phyloP scores from a whole-genome alignment of 2,113 vertebrate species.

The Abramis brama region DNA sequence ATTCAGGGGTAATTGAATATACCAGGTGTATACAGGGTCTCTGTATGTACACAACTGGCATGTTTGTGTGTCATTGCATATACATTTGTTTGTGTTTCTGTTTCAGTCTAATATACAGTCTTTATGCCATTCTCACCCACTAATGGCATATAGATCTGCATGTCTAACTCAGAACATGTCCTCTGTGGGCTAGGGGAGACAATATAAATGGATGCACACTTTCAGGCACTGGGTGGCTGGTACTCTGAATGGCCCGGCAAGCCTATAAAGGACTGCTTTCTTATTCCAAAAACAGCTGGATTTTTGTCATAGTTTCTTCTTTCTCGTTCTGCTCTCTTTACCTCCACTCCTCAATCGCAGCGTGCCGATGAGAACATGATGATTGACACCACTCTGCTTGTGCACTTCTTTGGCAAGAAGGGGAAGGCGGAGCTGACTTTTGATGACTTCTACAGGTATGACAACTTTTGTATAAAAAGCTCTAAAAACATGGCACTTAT shows the following conservation, averaged over 20 bases:
- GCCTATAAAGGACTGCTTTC: conserved; percentile 18
- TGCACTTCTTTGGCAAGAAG: conserved; percentile 98
- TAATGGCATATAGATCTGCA: conserved; percentile 43
- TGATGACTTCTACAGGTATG: conserved; percentile 96
- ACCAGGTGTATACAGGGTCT: not conserved
- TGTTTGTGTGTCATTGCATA: conserved; percentile 32
- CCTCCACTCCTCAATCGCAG: conserved; percentile 69
- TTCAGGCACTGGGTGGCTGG: conserved; percentile 54
- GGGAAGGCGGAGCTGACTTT: conserved; percentile 97
- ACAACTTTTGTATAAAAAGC: conserved; percentile 42
- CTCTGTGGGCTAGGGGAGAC: not conserved
- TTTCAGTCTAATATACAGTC: not conserved
- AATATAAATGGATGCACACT: not conserved
- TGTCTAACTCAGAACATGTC: conserved; percentile 25
- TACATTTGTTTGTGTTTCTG: conserved; percentile 28
- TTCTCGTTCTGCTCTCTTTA: conserved; percentile 32
- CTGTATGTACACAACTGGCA: conserved; percentile 22
- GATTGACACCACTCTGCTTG: conserved; percentile 91
- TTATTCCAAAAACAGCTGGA: conserved; percentile 28
- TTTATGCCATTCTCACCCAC: conserved; percentile 3
- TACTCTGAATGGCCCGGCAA: conserved; percentile 57
- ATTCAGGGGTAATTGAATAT: not conserved
- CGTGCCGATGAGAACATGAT: conserved; percentile 88
- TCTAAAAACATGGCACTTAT: not conserved
- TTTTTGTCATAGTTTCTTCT: conserved; percentile 45